phyloP scores from a whole-genome alignment of 2,113 vertebrate genomes.

The Butorides virescens region DNA sequence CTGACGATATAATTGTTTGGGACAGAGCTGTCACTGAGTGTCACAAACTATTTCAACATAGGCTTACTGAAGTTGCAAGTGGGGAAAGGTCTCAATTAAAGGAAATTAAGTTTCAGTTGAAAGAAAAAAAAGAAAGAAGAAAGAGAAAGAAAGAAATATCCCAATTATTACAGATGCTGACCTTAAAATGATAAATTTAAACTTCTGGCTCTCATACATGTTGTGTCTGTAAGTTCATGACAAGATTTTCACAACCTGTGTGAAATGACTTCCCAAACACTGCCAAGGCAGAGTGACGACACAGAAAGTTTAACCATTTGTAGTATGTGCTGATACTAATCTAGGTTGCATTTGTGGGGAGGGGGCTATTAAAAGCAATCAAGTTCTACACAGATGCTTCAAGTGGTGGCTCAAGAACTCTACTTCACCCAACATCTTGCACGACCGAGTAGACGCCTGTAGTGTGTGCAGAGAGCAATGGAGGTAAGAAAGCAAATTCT shows the following conservation, averaged over 20 bases:
- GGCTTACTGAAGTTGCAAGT: background rate
- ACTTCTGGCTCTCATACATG: background rate
- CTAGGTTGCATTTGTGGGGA: background rate
- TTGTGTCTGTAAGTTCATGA: background rate
- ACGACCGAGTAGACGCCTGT: background rate
- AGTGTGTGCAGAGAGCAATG: background rate
- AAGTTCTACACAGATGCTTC: background rate
- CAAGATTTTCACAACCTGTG: background rate
- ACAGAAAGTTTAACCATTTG: background rate
- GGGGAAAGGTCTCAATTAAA: conserved; percentile 28
- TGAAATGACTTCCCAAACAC: background rate
- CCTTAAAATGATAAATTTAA: background rate
- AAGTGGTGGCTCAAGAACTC: background rate
- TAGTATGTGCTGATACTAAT: background rate
- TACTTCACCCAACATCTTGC: background rate
- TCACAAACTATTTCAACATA: conserved; percentile 1
- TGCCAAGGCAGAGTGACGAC: background rate
- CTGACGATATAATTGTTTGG: conserved; percentile 18
- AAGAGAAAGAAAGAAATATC: background rate
- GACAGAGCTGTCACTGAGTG: conserved; percentile 19
- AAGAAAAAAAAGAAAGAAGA: background rate
- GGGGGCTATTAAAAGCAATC: background rate
- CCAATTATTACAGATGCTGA: background rate
- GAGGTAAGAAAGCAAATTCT: background rate
- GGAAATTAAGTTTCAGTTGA: background rate